Base-by-base conservation (phyloP, 2,888 invertebrate species). In the Nemotelus pantherinus region DNA sequence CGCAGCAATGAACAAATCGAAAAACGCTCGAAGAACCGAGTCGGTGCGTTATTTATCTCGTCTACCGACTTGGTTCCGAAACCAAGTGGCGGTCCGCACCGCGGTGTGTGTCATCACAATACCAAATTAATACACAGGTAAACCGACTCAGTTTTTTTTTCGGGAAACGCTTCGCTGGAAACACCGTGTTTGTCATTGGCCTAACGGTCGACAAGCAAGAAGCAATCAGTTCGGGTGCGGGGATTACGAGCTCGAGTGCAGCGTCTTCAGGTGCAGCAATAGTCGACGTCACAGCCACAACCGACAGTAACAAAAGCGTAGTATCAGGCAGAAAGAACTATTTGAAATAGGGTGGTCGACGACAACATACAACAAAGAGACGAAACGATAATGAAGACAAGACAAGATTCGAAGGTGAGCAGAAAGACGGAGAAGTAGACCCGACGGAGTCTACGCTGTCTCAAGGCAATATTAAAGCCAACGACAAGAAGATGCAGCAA, bases 401-500 rank as follows among this genome's bases (percentile, higher is more conserved):
- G 80, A 80, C 74, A 81, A 80, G 6, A 72, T 77, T 25, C 80
- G 79, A 77, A 82, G 80, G 64, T 82, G 80, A 76, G 82, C 85
- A 41, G 84, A 85, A 77, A 85, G 86, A 76, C 86, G 86, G 45
- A 85, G 85, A 76, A 84, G 48, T 25, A 10, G 39, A 39, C 67
- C 9, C 6, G 25, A 70, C 70, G 41, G 53, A 10, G 44, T 2
- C 53, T 53, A n/a, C 5, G 39, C 70, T 5, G 50, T 43, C 45
- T 9, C 2, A 50, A 25, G 53, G 53, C 50, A n/a, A n/a, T n/a
- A 53, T 43, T 2, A 71, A 71, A 10, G 44, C 5, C 25, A 50
- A 76, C 65, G 65, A 70, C 44, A 71, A 50, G 10, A 68, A 55
- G 25, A 77, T 71, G 71, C 71, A 71, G 57, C 71, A 71, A 45